Base-by-base conservation (phyloP, 1,140 invertebrate species). In the Lepidurus apus region DNA sequence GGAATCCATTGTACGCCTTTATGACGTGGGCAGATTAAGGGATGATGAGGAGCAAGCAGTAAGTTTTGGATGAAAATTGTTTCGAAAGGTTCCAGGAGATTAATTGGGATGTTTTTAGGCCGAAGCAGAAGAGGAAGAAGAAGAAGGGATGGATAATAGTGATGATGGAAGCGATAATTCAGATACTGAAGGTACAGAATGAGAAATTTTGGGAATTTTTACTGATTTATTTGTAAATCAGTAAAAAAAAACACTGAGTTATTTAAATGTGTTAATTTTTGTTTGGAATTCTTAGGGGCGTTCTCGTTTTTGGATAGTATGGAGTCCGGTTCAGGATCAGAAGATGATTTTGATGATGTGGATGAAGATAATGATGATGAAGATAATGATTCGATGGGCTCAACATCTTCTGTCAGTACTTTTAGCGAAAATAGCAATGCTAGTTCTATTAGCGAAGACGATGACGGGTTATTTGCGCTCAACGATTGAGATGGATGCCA, bases 1-100 rank as follows among this genome's bases (percentile, higher is more conserved):
- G 91, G 73, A 97, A 85, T 93, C 93, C 9, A 91, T 91, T 78
- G 91, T 95, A 73, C 89, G 92, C 82, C 84, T 95, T 7, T 95
- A 95, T 84, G 93, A 95, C 84, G 92, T 94, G 77, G 92, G 92
- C 1, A 85, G 91, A 76, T 85, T 88, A 80, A 84, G 90, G 78
- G 91, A 92, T 82, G 90, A 91, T 82, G 91, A 93, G 82, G 91
- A 93, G 82, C 91, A 93, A 83, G 88, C 76, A 17, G 81, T 74
- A 76, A 80, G 21, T 44, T 7, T 26, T 6, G 42, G 42, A 6
- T 34, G 45, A 44, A 11, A 75, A n/a, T 78, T 73, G 26, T 26
- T 45, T 77, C 53, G 44, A 74, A 75, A 73, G 34, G 11, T 65
- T 17, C 74, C 47, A 74, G 78, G 44, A 74, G 53, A 34, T 74